Evolutionary conservation across 2,888 invertebrate genomes (phyloP).

Genomic region (Adelognathus sp.): DNA sequence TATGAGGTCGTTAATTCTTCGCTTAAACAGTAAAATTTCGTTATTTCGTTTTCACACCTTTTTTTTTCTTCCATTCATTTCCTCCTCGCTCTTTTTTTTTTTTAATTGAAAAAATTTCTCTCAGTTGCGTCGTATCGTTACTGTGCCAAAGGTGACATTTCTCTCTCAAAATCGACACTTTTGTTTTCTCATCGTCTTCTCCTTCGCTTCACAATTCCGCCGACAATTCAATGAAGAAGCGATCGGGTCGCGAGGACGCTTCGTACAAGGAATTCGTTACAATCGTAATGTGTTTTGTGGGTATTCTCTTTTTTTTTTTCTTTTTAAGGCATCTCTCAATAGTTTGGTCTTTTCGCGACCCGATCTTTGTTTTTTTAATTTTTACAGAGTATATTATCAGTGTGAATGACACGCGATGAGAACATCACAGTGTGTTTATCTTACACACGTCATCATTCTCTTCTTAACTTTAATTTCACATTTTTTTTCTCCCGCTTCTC

Average conservation of each 20-base stretch:
- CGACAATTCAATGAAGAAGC: neutral
- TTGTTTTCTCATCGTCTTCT: neutral
- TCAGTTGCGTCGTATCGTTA: slow-evolving; percentile 45
- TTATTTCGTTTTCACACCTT: slow-evolving; percentile 2
- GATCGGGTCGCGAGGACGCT: neutral
- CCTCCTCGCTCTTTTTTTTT: slow-evolving; percentile 1
- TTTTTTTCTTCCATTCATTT: slow-evolving; percentile 5
- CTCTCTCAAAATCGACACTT: slow-evolving; percentile 11
- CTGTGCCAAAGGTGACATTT: slow-evolving; percentile 52
- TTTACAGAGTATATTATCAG: slow-evolving; percentile 13
- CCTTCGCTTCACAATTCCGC: slow-evolving; percentile 1
- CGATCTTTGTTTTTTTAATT: neutral
- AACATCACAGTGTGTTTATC: neutral
- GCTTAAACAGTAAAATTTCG: slow-evolving; percentile 26
- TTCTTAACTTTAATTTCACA: slow-evolving; percentile 2
- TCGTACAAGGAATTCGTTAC: slow-evolving; percentile 1
- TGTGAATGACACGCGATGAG: slow-evolving; percentile 5
- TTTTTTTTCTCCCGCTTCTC: too few relatives aligned
- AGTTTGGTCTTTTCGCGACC: slow-evolving; percentile 9
- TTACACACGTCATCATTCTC: slow-evolving; percentile 8
- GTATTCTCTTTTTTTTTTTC: neutral
- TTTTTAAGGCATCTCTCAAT: slow-evolving; percentile 16
- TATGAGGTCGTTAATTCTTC: slow-evolving; percentile 57
- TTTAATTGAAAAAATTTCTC: neutral
- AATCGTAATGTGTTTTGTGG: too few relatives aligned